A percentile compares a stretch with the other conserved stretches of the same genome.
These are phyloP conservation scores for Imbricaverruca yamaguchii DNA, from an alignment of 2,888 invertebrate species.

Conservation along the genomic window DNA sequence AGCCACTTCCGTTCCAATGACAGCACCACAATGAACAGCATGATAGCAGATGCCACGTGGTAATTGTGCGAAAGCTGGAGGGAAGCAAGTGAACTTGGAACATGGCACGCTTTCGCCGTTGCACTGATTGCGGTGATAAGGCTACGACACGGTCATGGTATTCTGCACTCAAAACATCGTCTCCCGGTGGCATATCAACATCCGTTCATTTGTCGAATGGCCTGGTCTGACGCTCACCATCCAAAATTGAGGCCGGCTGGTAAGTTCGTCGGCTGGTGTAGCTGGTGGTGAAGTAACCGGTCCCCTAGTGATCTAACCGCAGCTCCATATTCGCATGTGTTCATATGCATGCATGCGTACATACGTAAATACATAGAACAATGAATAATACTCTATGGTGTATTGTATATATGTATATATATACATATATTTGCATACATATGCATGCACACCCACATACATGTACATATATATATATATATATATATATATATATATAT, in stretches of 20 bases:
- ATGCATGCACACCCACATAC: not conserved
- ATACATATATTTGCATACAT: slow-evolving; percentile 2
- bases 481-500: no score
- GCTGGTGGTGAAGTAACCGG: no score
- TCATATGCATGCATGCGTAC: not conserved
- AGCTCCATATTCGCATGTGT: not conserved
- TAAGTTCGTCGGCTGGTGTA: no score
- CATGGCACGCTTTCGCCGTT: not conserved
- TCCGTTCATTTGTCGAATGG: no score
- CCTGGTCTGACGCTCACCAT: no score
- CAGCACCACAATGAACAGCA: no score
- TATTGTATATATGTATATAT: slow-evolving; percentile 1
- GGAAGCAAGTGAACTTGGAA: not conserved
- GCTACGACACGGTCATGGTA: not conserved
- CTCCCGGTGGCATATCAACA: no score
- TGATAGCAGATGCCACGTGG: no score
- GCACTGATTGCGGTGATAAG: not conserved
- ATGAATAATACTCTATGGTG: not conserved
- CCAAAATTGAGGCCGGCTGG: no score
- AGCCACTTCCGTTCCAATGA: no score
- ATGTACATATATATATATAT: slow-evolving; percentile 14
- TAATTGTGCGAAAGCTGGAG: not conserved
- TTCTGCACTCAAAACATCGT: no score
- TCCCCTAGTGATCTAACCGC: no score
- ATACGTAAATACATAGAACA: slow-evolving; percentile 1